Evolutionary conservation across 2,888 invertebrate species (phyloP).

Genomic region (Mythimna lalbum): DNA sequence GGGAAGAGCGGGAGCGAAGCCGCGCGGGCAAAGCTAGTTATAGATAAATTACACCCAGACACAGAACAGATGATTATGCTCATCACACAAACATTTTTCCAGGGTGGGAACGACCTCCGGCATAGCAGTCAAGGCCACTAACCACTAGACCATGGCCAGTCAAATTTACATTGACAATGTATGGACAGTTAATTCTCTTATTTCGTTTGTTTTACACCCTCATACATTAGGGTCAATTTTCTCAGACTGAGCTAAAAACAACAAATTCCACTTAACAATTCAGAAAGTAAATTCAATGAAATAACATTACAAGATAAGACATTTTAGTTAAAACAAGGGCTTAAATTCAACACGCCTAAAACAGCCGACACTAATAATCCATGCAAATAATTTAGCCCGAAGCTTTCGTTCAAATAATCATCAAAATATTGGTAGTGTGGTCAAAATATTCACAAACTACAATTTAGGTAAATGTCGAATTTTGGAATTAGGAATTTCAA

Average conservation of each 20-base stretch:
- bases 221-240: background rate
- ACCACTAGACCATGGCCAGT: too few relatives aligned
- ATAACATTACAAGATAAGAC: conserved; percentile 7
- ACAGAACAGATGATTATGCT: too few relatives aligned
- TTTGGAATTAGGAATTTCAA: conserved; percentile 14
- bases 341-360: conserved; percentile 1
- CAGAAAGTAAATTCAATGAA: background rate
- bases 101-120: too few relatives aligned
- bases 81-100: too few relatives aligned
- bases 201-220: background rate
- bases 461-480: conserved; percentile 8
- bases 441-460: conserved; percentile 1
- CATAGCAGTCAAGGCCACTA: too few relatives aligned
- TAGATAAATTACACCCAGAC: too few relatives aligned
- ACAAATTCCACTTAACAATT: background rate
- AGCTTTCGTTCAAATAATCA: conserved; percentile 1
- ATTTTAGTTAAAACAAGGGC: background rate
- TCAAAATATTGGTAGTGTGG: background rate
- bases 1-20: too few relatives aligned
- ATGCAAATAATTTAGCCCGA: conserved; percentile 7
- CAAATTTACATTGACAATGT: too few relatives aligned
- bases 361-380: background rate
- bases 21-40: too few relatives aligned
- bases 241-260: conserved; percentile 1
- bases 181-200: background rate